Percentiles rank a stretch among this genome's conserved stretches.
These are phyloP conservation scores for Hyles vespertilio DNA, from an alignment of 1,140 invertebrate genomes.

Conservation along the genomic window DNA sequence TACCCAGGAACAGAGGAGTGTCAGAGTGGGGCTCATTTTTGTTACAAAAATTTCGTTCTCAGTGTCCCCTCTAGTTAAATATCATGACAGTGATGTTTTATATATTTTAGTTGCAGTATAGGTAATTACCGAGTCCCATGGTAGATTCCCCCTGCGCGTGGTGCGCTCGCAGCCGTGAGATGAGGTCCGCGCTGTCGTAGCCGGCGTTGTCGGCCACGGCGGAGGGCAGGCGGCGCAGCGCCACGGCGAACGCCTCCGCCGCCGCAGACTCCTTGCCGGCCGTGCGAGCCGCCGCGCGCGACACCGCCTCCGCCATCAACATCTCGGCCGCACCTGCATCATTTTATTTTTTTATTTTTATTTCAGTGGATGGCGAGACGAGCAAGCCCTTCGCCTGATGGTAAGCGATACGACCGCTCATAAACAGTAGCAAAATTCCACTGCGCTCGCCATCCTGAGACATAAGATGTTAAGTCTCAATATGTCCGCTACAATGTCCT, in stretches of 20 bases:
- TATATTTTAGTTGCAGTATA: neutral
- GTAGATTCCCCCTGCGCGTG: conserved; percentile 87
- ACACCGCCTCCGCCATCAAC: conserved; percentile 96
- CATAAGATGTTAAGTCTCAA: too few species aligned
- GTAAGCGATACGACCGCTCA: too few species aligned
- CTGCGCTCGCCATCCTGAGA: too few species aligned
- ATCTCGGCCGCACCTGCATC: conserved; percentile 90
- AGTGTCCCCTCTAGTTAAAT: neutral
- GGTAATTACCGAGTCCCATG: conserved; percentile 86
- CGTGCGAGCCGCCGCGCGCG: conserved; percentile 89
- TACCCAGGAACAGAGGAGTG: too few species aligned
- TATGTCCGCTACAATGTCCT: too few species aligned
- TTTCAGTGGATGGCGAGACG: too few species aligned
- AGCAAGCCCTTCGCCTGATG: too few species aligned
- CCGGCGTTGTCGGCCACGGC: conserved; percentile 99
- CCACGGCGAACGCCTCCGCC: conserved; percentile 96
- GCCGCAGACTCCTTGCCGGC: conserved; percentile 98
- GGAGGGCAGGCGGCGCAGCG: conserved; percentile 92
- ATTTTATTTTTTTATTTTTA: too few species aligned
- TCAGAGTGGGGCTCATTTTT: too few species aligned
- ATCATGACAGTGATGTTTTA: neutral
- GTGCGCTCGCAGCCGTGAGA: conserved; percentile 92
- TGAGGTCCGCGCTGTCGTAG: conserved; percentile 96
- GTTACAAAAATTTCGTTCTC: too few species aligned
- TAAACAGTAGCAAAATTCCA: too few species aligned